Evolutionary conservation across 2,888 invertebrate genomes (phyloP).

Genomic region (Clitarchus hookeri): DNA sequence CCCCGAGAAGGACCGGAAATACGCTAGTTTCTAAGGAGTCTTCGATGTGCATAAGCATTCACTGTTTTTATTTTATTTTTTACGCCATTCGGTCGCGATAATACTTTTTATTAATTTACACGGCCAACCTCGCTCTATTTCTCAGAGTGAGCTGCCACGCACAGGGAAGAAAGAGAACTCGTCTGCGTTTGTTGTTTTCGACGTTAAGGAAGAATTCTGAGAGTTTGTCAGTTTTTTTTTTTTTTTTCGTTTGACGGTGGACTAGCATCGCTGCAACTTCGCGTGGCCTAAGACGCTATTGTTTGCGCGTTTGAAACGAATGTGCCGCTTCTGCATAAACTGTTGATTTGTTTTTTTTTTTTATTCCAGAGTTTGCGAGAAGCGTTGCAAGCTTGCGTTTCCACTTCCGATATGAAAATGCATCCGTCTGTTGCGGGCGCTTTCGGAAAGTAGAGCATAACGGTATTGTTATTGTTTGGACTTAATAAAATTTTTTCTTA

Average conservation of each 20-base stretch:
- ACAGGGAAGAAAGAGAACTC: not conserved
- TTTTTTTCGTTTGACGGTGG: not conserved
- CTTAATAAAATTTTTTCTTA: not conserved
- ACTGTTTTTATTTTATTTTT: not conserved
- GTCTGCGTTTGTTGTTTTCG: not conserved
- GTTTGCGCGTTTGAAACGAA: not conserved
- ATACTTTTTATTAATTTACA: not conserved
- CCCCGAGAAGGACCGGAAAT: not conserved
- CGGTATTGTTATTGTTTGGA: conserved; percentile 1
- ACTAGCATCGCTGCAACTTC: not conserved
- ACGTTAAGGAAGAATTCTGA: not conserved
- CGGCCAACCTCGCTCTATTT: not conserved
- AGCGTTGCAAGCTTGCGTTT: not conserved
- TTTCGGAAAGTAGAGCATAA: not conserved
- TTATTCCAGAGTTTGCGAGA: not conserved
- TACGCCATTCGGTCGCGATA: not conserved
- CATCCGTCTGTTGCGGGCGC: not conserved
- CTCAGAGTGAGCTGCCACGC: not conserved
- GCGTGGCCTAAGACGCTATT: not conserved
- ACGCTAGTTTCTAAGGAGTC: not conserved
- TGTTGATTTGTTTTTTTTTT: not conserved
- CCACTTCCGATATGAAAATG: not conserved
- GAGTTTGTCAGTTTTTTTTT: not conserved
- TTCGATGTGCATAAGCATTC: not conserved
- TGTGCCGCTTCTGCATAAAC: not conserved